Evolutionary conservation across 1,140 invertebrate species (phyloP), one percentile per base, ranked within the genome.

Genomic region (Gonatopus flavifemur): DNA sequence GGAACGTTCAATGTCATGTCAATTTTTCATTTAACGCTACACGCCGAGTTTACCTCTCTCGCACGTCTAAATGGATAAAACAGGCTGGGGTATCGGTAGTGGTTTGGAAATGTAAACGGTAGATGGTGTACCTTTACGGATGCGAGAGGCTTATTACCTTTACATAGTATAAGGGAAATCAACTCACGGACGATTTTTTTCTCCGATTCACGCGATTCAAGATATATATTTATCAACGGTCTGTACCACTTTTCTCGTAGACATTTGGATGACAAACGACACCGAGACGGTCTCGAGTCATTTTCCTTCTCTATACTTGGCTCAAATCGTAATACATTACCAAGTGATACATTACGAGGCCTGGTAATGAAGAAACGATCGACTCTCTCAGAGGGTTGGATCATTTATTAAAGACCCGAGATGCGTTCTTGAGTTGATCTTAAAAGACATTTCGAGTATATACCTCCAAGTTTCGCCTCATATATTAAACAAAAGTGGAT

Each of bases 271-370:
- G 50, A 37, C 39, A 33, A 44, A 55, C 36, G 21, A 66, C 55
- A 15, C 61, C 59, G 0, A 33, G 24, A 20, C 63, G 36, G 22
- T 20, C n/a, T n/a, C n/a, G 22, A 66, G 5, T 53, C 60, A 33
- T 66, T 66, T 28, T 59, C 49, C 35, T 33, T 37, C 10, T 71
- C 70, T 10, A 74, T 70, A n/a, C n/a, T n/a, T n/a, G n/a, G n/a
- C n/a, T n/a, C n/a, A n/a, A n/a, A 58, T 84, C 83, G 63, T 83
- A 82, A 32, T 71, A 76, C 81, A 83, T 83, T 5, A 80, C 82
- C 63, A 83, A 79, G 62, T n/a, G 82, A 32, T 71, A 76, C 81
- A 83, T 83, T 5, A 80, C 82, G 64, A 83, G 79, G 62, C 81
- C 83, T 50, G 20, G 49, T 40, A 25, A 44, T 21, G 36, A 44